phyloP scores from a whole-genome alignment of 2,888 invertebrate species.

The Psococerastis gibbosa region DNA sequence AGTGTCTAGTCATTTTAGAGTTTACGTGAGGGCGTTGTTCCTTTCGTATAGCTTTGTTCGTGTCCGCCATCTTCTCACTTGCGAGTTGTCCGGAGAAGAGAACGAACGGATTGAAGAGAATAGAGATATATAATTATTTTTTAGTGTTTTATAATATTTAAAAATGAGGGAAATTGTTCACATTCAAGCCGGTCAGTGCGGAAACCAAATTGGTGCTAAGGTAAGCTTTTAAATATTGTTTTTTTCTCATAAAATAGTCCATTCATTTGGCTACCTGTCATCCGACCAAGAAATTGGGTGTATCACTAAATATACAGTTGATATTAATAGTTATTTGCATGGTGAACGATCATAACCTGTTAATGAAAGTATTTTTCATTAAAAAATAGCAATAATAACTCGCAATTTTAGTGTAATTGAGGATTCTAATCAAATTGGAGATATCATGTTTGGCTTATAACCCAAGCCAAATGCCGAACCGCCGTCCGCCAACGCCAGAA shows the following conservation, averaged over 20 bases:
- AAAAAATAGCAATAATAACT: not conserved
- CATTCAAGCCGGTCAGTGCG: slow-evolving; percentile 77
- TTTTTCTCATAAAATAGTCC: too few relatives aligned
- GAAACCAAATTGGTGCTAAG: slow-evolving; percentile 86
- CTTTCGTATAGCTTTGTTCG: too few relatives aligned
- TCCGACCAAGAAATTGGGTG: not conserved
- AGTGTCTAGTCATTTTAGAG: too few relatives aligned
- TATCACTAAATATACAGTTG: too few relatives aligned
- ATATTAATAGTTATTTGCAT: too few relatives aligned
- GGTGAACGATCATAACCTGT: too few relatives aligned
- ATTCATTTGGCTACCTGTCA: not conserved
- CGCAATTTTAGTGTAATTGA: not conserved
- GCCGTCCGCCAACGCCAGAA: not conserved
- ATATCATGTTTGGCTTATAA: not conserved
- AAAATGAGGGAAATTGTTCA: slow-evolving; percentile 82
- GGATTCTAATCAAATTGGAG: not conserved
- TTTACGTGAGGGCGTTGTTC: too few relatives aligned
- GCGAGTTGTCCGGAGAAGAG: not conserved
- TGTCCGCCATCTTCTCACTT: not conserved
- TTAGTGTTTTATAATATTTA: too few relatives aligned
- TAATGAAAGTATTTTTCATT: not conserved
- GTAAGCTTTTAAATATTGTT: slow-evolving; percentile 28
- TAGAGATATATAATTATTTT: too few relatives aligned
- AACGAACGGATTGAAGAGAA: too few relatives aligned
- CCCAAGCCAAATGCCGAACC: too few relatives aligned